These are phyloP conservation scores for Macrotrachela quadricornifera DNA, from an alignment of 1,140 invertebrate genomes.

Conservation along the genomic window DNA sequence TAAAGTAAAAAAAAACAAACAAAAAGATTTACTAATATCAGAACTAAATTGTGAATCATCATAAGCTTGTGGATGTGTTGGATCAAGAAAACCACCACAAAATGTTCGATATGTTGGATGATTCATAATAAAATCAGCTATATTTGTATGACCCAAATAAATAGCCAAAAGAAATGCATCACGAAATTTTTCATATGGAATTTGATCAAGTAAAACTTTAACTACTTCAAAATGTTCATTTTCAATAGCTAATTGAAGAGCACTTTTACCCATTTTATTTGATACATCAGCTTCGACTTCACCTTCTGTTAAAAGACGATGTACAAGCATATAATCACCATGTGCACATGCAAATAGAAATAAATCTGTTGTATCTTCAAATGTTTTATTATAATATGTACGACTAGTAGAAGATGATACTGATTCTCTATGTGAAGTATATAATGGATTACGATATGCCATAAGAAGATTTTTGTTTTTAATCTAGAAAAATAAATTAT, in stretches of 20 bases:
- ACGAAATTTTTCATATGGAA: constrained; percentile 18
- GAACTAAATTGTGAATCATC: constrained; percentile 25
- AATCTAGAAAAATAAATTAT: too few species aligned
- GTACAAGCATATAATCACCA: constrained; percentile 11
- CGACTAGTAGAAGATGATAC: too few species aligned
- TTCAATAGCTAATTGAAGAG: constrained; percentile 18
- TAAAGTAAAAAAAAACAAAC: constrained; percentile 26
- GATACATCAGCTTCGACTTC: constrained; percentile 17
- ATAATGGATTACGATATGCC: too few species aligned
- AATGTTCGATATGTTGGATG: constrained; percentile 21
- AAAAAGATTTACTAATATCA: constrained; percentile 15
- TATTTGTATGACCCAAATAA: constrained; percentile 22
- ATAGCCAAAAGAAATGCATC: constrained; percentile 24
- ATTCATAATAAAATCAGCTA: constrained; percentile 23
- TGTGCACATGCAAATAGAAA: neutral
- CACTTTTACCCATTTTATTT: constrained; percentile 20
- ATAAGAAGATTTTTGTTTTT: too few species aligned
- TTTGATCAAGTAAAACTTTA: constrained; percentile 18
- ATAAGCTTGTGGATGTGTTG: constrained; percentile 11
- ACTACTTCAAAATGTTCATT: constrained; percentile 24
- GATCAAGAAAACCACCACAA: constrained; percentile 11
- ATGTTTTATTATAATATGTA: too few species aligned
- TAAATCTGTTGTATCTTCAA: neutral
- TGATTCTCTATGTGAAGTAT: too few species aligned
- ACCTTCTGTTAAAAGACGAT: constrained; percentile 16